These are phyloP conservation scores for Callaeas wilsoni DNA, from an alignment of 2,113 vertebrate genomes.

Conservation along the genomic window DNA sequence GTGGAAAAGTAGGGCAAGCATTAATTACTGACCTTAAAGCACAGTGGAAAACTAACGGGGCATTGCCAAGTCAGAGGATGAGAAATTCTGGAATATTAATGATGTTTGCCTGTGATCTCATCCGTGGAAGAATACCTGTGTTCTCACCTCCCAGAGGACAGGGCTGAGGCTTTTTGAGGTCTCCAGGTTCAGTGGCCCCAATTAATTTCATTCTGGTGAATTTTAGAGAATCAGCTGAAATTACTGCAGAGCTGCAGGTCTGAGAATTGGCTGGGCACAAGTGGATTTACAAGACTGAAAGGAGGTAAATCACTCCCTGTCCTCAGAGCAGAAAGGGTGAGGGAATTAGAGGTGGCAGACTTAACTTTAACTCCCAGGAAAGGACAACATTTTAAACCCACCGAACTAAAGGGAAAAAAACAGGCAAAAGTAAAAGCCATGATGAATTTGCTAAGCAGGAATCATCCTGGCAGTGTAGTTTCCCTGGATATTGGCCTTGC, in stretches of 20 bases:
- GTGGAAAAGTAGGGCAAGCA: constrained; percentile 50
- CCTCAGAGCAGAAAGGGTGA: not conserved
- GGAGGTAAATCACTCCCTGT: not conserved
- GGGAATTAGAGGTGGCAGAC: not conserved
- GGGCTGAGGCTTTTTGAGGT: constrained; percentile 3
- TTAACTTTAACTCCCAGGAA: not conserved
- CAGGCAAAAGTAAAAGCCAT: not conserved
- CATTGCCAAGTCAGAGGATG: constrained; percentile 46
- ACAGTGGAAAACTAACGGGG: constrained; percentile 50
- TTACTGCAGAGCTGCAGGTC: not conserved
- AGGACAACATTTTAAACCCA: not conserved
- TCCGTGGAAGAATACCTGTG: not conserved
- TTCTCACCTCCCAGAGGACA: constrained; percentile 33
- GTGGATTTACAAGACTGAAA: not conserved
- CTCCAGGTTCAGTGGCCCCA: not conserved
- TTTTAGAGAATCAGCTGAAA: constrained; percentile 12
- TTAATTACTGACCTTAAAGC: constrained; percentile 64
- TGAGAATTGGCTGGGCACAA: not conserved
- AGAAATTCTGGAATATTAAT: constrained; percentile 49
- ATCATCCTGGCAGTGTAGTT: not conserved
- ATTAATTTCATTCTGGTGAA: not conserved
- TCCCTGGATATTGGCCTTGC: not conserved
- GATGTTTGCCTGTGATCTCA: constrained; percentile 45
- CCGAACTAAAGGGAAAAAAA: not conserved
- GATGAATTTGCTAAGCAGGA: not conserved